Conservation (phyloP, 2,797 vertebrate genomes). For the Darevskia nairensis region DNA sequence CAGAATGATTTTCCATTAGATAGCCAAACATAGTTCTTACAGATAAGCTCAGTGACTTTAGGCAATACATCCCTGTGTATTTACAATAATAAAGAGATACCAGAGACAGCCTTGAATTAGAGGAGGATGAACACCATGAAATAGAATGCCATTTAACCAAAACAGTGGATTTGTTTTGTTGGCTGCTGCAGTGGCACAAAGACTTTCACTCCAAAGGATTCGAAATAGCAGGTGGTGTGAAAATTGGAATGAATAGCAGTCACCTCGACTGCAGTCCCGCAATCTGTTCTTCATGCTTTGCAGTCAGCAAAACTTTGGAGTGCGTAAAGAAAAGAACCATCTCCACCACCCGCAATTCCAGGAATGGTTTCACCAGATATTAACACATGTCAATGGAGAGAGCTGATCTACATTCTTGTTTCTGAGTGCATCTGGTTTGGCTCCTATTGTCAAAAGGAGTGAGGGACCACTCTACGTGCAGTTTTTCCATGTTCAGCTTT, state of each 20-base stretch:
- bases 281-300: neutral
- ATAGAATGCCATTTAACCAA: neutral
- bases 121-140: constrained; percentile 18
- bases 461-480: no score
- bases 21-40: neutral
- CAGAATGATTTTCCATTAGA: constrained; percentile 34
- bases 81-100: constrained; percentile 19
- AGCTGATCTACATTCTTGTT: neutral
- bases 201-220: neutral
- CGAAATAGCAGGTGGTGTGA: neutral
- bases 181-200: neutral
- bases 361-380: neutral
- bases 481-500: neutral
- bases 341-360: no score
- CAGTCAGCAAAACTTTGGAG: neutral
- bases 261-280: neutral
- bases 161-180: neutral
- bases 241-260: neutral
- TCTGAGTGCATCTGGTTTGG: neutral
- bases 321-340: neutral
- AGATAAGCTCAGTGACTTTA: neutral
- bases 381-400: no score
- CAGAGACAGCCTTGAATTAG: neutral
- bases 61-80: constrained; percentile 9
- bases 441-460: neutral